Evolutionary conservation across 2,113 vertebrate genomes (phyloP), one percentile per base, ranked within the genome.

Genomic region (Rhinolophus ferrumequinum): DNA sequence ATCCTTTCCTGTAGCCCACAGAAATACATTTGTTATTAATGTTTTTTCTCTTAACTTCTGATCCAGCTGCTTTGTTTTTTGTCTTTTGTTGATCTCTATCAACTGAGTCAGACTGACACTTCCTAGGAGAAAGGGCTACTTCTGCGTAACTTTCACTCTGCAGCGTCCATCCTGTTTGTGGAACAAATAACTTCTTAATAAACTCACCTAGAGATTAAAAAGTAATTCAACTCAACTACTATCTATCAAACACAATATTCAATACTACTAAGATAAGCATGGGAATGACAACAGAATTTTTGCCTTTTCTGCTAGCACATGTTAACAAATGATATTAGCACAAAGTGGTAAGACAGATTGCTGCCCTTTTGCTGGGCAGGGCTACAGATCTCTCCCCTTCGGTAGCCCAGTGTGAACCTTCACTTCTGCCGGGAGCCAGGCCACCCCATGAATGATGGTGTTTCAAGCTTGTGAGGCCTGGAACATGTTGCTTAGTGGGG

Each of bases 401-500:
- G 0, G 95, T 38, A 98, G 89, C 50, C 56, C 75, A 28, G 28
- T 16, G 1, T 8, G 73, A 93, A 73, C 35, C 35, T 52, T 16
- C 5, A 24, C 62, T 88, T 56, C 58, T 95, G 35, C 82, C 0
- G 11, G 91, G 85, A 94, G 85, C 67, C 91, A 77, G 84, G 38
- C 41, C 54, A 22, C 58, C 58, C 56, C 5, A 0, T 95, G 97
- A 98, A 94, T 95, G 93, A 97, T 97, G 82, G 73, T 12, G 73
- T 44, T 96, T 95, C 41, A 79, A 93, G 77, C 50, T 88, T 9
- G 5, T 0, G 54, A 69, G 88, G 85, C 91, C 96, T 97, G 97
- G 96, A 93, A 97, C 44, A 60, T 96, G 93, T 96, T 94, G 91
- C 82, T 64, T 77, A 89, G 96, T 72, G 93, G 89, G 86, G 66